phyloP scores from a whole-genome alignment of 2,113 vertebrate genomes.

The Amphiprion percula region DNA sequence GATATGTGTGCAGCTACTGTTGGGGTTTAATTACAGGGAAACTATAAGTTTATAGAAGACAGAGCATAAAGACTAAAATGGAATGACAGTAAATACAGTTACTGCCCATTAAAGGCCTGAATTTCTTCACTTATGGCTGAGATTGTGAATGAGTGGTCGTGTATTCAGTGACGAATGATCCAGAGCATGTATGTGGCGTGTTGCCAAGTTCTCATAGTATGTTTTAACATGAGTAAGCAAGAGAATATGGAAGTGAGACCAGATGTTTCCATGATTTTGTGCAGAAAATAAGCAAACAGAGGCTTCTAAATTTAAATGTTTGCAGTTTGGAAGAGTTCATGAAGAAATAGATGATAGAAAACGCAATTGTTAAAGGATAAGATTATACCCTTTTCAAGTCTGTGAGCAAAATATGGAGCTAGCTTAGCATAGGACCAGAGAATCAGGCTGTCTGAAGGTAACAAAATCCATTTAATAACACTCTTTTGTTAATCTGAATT shows the following conservation, averaged over 20 bases:
- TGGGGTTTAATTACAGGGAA: constrained; percentile 34
- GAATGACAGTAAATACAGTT: constrained; percentile 18
- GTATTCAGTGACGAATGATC: constrained; percentile 44
- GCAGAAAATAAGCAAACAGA: constrained; percentile 17
- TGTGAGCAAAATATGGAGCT: no score
- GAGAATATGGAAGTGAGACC: constrained; percentile 25
- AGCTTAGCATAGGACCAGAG: no score
- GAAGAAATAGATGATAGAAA: not conserved
- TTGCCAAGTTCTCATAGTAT: constrained; percentile 42
- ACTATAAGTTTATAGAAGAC: constrained; percentile 7
- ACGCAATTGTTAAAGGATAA: no score
- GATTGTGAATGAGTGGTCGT: constrained; percentile 65
- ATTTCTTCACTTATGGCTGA: constrained; percentile 24
- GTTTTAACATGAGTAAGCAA: constrained; percentile 45
- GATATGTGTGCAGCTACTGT: constrained; percentile 39
- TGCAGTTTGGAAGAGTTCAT: not conserved
- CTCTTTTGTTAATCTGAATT: no score
- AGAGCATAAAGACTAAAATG: constrained; percentile 1
- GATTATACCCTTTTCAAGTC: no score
- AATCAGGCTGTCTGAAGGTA: no score
- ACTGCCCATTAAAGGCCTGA: constrained; percentile 11
- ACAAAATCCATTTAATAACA: no score
- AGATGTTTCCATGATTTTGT: constrained; percentile 26
- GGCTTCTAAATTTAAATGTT: not conserved
- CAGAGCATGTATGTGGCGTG: constrained; percentile 50